Evolutionary conservation across 2,888 invertebrate genomes (phyloP), one percentile per base, ranked within the genome.

Genomic region (Folsomia manolachei): DNA sequence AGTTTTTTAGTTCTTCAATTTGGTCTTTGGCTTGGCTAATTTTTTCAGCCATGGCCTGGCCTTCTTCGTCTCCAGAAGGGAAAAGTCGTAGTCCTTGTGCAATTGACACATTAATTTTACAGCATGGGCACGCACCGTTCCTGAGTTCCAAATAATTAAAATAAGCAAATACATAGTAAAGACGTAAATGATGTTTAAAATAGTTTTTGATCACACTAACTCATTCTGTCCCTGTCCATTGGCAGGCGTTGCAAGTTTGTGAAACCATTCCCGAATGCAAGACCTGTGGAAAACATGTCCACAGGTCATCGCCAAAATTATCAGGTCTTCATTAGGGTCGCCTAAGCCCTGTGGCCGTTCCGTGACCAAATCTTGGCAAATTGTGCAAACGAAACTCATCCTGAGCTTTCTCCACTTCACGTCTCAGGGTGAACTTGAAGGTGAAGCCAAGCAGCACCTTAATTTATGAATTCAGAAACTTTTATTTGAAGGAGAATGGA

Each of bases 41-140:
- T n/a, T 21, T 64, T n/a, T 64, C 27, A 1, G 64, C 19, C 7
- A 64, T 27, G 2, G 64, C 27, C 9, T 7, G n/a, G 4, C 64
- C 27, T 25, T 64, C 64, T 64, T 64, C 64, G 19, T 64, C 64
- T 27, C 64, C 64, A 60, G 64, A 64, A 11, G 64, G 64, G 18
- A 19, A 64, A 64, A 64, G 25, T 27, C 64, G 25, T 26, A 64
- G 64, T 9, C 64, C 64, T 7, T 7, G 26, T 4, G 64, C 25
- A 7, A 64, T 4, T 7, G 18, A 11, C 1, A 27, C 26, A 18
- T 2, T 19, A 14, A 18, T 27, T 21, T 64, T 64, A n/a, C 64
- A 64, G 27, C 64, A 64, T 9, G 64, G 64, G n/a, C 64, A 64
- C 2, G 25, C n/a, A 19, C 64, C 64, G 1, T 27, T 14, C 2